phyloP scores from a whole-genome alignment of 1,140 invertebrate species.

The Cyphomyrmex costatus region DNA sequence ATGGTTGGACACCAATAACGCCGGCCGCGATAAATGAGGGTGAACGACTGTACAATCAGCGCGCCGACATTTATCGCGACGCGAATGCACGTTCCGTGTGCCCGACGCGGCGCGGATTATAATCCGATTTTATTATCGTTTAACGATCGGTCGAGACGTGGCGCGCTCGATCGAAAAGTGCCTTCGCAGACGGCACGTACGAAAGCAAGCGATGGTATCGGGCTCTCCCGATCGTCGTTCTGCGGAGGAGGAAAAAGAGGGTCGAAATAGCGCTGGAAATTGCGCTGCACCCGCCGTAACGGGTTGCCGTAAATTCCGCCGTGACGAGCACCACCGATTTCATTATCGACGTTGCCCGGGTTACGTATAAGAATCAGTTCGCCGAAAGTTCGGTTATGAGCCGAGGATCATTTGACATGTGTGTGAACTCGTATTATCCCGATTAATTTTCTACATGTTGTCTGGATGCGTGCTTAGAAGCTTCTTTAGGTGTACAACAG shows the following conservation, averaged over 20 bases:
- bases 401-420: not conserved
- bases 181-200: conserved; percentile 50
- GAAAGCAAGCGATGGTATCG: not conserved
- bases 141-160: conserved; percentile 53
- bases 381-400: conserved; percentile 29
- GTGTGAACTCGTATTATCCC: not conserved
- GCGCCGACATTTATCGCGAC: conserved; percentile 60
- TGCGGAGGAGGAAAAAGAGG: conserved; percentile 3
- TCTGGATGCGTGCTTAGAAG: not conserved
- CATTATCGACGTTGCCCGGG: conserved; percentile 28
- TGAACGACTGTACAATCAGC: conserved; percentile 63
- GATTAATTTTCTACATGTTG: not conserved
- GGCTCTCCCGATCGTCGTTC: not conserved
- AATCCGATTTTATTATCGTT: conserved; percentile 62
- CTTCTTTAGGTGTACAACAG: not conserved
- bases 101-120: conserved; percentile 41
- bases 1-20: conserved; percentile 42
- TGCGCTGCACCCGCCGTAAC: conserved; percentile 37
- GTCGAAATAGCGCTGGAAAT: conserved; percentile 40
- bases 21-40: conserved; percentile 56
- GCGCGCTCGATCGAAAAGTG: conserved; percentile 34
- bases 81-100: conserved; percentile 36
- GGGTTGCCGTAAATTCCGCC: conserved; percentile 48
- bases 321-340: conserved; percentile 48
- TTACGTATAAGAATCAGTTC: conserved; percentile 22